Base-by-base conservation (phyloP, 1,140 invertebrate species). In the Centruroides sculpturatus region DNA sequence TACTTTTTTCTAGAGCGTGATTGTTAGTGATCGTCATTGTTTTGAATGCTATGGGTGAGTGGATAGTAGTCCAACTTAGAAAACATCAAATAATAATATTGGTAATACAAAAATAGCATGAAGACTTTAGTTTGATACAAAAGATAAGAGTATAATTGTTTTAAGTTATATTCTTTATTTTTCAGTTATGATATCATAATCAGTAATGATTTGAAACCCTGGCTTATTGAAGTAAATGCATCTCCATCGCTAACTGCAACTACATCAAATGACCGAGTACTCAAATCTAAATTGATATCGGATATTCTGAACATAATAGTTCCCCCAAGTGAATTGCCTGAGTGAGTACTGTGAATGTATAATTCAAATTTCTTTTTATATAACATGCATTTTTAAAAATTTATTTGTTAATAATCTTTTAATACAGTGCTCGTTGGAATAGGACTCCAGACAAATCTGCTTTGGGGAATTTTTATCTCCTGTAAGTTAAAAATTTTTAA, bases 231-330 rank as follows among this genome's bases (percentile, higher is more conserved):
- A 74, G 85, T 94, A 0, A 98, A 98, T 72, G 92, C 93, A 1
- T 96, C 92, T 0, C 93, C 94, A 0, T 95, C 92, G 0, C 72
- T 97, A 1, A 90, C 89, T 4, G 92, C 92, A 1, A 98, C 93
- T 1, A 98, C 93, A 0, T 87, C 90, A 0, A 95, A 92, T 72
- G 94, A 98, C 73, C 79, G 93, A 66, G 94, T 97, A 68, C 79
- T 97, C 62, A 98, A 98, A 71, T 91, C 94, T 69, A 94, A 93
- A 76, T 74, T 98, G 11, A 92, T 98, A 60, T 90, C 93, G 69
- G 95, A 96, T 73, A 92, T 95, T 60, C 76, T 97, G 54, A 90
- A 90, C 36, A 85, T 97, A 53, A 88, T 97, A 0, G 70, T 96
- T 41, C 90, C 92, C 3, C 84, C 89, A 1, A 88, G 88, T 69